phyloP scores from a whole-genome alignment of 2,113 vertebrate genomes.

The Acrocephalus kingi region DNA sequence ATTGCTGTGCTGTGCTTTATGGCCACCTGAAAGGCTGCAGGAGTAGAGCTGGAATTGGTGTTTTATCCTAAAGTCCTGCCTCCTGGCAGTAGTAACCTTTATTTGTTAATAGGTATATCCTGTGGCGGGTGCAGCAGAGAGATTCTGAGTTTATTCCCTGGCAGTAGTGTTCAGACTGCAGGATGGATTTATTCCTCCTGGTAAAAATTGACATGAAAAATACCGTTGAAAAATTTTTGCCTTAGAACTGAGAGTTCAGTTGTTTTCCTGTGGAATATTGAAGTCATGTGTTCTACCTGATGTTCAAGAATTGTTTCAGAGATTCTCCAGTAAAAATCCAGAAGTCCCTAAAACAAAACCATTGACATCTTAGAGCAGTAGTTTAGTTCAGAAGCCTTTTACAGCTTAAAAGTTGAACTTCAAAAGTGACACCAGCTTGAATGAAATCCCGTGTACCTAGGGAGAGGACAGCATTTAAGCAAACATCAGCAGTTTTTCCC shows the following conservation, averaged over 20 bases:
- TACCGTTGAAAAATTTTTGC: not conserved
- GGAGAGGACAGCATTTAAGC: constrained; percentile 14
- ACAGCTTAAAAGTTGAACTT: not conserved
- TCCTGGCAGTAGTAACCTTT: not conserved
- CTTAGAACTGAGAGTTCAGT: not conserved
- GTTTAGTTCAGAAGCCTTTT: not conserved
- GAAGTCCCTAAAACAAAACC: not conserved
- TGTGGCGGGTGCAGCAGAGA: not conserved
- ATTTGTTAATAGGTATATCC: not conserved
- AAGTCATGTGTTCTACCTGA: not conserved
- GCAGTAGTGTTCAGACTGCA: not conserved
- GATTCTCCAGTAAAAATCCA: not conserved
- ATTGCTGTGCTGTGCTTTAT: not conserved
- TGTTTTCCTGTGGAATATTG: not conserved
- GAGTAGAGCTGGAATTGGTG: not conserved
- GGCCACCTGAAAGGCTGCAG: not conserved
- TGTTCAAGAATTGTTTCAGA: not conserved
- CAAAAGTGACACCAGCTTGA: not conserved
- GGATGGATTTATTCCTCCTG: not conserved
- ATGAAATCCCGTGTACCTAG: not conserved
- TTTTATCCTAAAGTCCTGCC: not conserved
- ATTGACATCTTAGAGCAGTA: not conserved
- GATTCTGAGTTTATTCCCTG: not conserved
- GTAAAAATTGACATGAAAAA: not conserved
- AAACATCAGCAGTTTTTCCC: constrained; percentile 15